Base-by-base conservation (phyloP, 2,797 vertebrate species). In the Cygnus olor region DNA sequence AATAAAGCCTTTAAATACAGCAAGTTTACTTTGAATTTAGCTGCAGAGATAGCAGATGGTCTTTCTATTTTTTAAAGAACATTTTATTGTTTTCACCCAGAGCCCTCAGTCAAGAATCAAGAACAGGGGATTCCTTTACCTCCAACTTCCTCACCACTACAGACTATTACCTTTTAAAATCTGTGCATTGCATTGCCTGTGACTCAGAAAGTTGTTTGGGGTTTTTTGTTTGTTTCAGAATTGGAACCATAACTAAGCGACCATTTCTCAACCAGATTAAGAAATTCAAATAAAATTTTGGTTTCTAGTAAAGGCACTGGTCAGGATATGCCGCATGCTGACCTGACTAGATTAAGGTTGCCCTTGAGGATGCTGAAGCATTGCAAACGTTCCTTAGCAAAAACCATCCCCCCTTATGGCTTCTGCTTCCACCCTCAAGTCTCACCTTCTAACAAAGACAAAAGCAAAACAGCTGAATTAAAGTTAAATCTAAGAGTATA, bases 61-160 rank as follows among this genome's bases (percentile, higher is more conserved):
- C 49, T 65, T 83, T 58, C 84, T 54, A 44, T 3, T 70, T 92
- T 81, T 87, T 45, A 73, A 82, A 73, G 57, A 14, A 80, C 25
- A 71, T 90, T 65, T 82, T 57, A 89, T 47, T 90, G 60, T 22
- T 57, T 86, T 79, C 84, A 91, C 80, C 61, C 78, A 88, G 44
- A 80, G 65, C 44, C 84, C 76, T 85, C 54, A 80, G 49, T 36
- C 36, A 84, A 82, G 85, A 89, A 80, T 34, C 64, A 85, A 2
- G 4, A 85, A 57, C 1, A 74, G 88, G 88, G 91, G 88, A 96
- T 94, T 97, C 97, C 91, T 95, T 65, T 91, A 85, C 68, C 36
- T 85, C 51, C 40, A 88, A 88, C 94, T 97, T 94, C 91, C 94
- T 40, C 73, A 70, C 54, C 91, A 28, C 24, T 89, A 68, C 17